Percentiles rank a stretch among this genome's conserved stretches.
Evolutionary conservation across 2,888 invertebrate species (phyloP).

Genomic region (Perdita meconis): DNA sequence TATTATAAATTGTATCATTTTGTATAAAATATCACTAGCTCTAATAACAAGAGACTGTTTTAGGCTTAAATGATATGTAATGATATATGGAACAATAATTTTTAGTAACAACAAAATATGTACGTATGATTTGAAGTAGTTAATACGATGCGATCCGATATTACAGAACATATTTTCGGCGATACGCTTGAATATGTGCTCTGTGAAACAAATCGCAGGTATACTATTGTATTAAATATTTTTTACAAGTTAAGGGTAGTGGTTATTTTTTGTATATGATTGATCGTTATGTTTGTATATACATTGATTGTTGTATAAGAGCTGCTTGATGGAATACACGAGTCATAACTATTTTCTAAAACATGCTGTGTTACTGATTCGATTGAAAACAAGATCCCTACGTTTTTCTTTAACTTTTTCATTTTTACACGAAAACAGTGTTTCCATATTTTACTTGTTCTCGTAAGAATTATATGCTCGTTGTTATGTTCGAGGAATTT

Average conservation of each 20-base stretch:
- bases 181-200: slow-evolving; percentile 44
- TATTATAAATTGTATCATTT: slow-evolving; percentile 71
- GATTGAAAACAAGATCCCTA: slow-evolving; percentile 33
- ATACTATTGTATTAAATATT: slow-evolving; percentile 67
- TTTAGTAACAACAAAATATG: slow-evolving; percentile 43
- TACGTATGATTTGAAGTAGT: slow-evolving; percentile 48
- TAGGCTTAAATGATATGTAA: slow-evolving; percentile 60
- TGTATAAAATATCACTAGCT: slow-evolving; percentile 65
- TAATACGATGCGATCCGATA: slow-evolving; percentile 45
- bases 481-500: background rate
- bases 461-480: slow-evolving; percentile 6
- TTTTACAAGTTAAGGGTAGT: slow-evolving; percentile 75
- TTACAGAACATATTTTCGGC: slow-evolving; percentile 35
- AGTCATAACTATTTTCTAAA: slow-evolving; percentile 76
- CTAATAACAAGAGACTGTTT: slow-evolving; percentile 67
- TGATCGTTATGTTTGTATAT: slow-evolving; percentile 78
- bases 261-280: slow-evolving; percentile 75
- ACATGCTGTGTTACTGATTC: slow-evolving; percentile 47
- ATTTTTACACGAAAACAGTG: slow-evolving; percentile 1
- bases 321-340: slow-evolving; percentile 75
- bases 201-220: slow-evolving; percentile 30
- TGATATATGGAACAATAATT: slow-evolving; percentile 47
- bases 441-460: slow-evolving; percentile 4
- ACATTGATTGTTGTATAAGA: slow-evolving; percentile 76
- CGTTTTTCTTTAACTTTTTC: slow-evolving; percentile 6